These are phyloP conservation scores for Mobula birostris DNA, from an alignment of 2,113 vertebrate genomes.

Conservation along the genomic window DNA sequence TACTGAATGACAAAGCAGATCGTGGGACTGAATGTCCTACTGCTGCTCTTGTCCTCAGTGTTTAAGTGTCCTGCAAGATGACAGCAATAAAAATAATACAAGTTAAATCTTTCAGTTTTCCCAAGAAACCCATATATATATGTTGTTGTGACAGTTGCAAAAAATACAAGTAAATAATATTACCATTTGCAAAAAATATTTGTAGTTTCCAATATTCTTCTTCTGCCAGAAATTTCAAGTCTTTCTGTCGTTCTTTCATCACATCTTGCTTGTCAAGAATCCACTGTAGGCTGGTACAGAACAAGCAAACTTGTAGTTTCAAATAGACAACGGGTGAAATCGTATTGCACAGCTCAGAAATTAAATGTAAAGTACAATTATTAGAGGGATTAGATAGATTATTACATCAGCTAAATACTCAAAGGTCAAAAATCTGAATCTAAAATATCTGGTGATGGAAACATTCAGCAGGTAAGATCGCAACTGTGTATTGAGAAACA, in stretches of 20 bases:
- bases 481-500: too few species aligned
- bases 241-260: constrained; percentile 94
- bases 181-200: constrained; percentile 99
- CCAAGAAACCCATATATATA: too few species aligned
- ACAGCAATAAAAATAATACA: too few species aligned
- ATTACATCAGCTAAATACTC: background rate
- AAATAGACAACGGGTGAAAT: background rate
- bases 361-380: background rate
- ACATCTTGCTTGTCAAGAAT: constrained; percentile 98
- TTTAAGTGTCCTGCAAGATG: too few species aligned
- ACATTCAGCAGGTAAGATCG: too few species aligned
- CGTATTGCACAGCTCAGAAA: background rate
- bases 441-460: too few species aligned
- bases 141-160: background rate
- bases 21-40: too few species aligned
- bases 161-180: constrained; percentile 36
- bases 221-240: constrained; percentile 91
- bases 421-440: too few species aligned
- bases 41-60: too few species aligned
- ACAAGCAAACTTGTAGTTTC: constrained; percentile 38
- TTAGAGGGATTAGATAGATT: background rate
- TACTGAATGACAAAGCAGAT: too few species aligned
- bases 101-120: too few species aligned
- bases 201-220: constrained; percentile 99
- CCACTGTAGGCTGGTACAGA: constrained; percentile 81